These are phyloP conservation scores for Champsocephalus esox DNA, from an alignment of 2,797 vertebrate genomes.

Conservation along the genomic window DNA sequence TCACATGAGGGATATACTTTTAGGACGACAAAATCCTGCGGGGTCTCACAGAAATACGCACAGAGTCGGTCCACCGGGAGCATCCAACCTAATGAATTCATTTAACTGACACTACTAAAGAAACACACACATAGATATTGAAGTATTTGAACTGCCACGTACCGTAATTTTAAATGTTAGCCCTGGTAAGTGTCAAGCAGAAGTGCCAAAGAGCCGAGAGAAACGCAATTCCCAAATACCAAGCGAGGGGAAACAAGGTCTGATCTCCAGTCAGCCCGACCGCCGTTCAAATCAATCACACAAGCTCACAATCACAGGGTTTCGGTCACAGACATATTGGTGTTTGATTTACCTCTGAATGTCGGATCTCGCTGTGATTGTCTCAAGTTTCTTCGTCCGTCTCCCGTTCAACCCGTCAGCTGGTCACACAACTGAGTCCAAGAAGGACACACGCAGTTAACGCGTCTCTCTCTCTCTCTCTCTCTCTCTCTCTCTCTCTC, in stretches of 20 bases:
- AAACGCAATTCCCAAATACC: conserved; percentile 56
- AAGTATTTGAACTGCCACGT: conserved; percentile 6
- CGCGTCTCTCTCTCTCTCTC: conserved; percentile 48
- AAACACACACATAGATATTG: neutral
- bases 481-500: conserved; percentile 11
- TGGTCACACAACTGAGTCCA: conserved; percentile 76
- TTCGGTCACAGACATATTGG: neutral
- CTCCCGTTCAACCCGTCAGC: conserved; percentile 67
- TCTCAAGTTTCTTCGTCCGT: conserved; percentile 73
- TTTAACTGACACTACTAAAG: neutral
- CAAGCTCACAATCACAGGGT: conserved; percentile 17
- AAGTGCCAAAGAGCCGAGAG: conserved; percentile 50
- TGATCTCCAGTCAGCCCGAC: conserved; percentile 53
- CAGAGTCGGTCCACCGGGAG: conserved; percentile 36
- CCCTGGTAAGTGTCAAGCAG: conserved; percentile 31
- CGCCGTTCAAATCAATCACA: conserved; percentile 18
- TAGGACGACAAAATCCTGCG: neutral
- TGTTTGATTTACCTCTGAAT: conserved; percentile 70
- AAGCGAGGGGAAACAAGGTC: conserved; percentile 55
- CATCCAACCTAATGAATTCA: conserved; percentile 23
- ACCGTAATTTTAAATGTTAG: neutral
- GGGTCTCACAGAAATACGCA: conserved; percentile 54
- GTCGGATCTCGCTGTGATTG: conserved; percentile 50
- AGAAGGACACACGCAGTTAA: conserved; percentile 78
- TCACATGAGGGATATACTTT: conserved; percentile 6